Percentiles rank a stretch among this genome's conserved stretches.
Evolutionary conservation across 2,797 vertebrate genomes (phyloP).

Genomic region (Cirrhinus molitorella): DNA sequence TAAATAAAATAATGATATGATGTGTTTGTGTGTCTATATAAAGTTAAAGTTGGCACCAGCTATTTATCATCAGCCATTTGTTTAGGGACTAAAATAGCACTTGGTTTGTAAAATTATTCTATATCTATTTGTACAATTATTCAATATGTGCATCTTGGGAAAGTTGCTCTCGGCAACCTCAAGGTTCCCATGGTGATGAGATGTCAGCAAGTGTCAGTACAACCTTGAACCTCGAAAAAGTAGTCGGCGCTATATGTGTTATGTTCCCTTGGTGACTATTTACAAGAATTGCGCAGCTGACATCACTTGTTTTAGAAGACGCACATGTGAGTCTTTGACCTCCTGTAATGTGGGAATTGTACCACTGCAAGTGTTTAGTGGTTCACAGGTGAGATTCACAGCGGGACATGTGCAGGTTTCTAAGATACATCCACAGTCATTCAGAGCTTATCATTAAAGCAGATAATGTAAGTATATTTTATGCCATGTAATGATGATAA

Average conservation of each 20-base stretch:
- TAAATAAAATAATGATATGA: not conserved
- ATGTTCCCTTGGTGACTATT: slow-evolving; percentile 18
- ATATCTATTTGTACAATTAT: slow-evolving; percentile 34
- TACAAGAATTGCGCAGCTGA: slow-evolving; percentile 29
- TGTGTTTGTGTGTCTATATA: not conserved
- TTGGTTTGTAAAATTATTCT: slow-evolving; percentile 11
- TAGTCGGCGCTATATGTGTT: not conserved
- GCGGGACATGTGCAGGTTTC: not conserved
- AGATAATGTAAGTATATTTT: not conserved
- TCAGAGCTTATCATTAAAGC: not conserved
- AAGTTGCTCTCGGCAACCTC: slow-evolving; percentile 15
- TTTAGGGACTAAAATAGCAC: not conserved
- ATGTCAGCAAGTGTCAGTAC: slow-evolving; percentile 8
- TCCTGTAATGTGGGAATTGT: slow-evolving; percentile 8
- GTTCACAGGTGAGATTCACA: slow-evolving; percentile 27
- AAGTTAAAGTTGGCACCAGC: not conserved
- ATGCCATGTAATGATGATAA: not conserved
- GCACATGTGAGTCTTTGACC: slow-evolving; percentile 15
- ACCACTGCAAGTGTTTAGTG: slow-evolving; percentile 17
- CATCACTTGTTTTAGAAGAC: slow-evolving; percentile 30
- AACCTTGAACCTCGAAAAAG: slow-evolving; percentile 29
- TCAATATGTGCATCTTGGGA: slow-evolving; percentile 8
- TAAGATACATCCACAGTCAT: not conserved
- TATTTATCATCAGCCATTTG: slow-evolving; percentile 2
- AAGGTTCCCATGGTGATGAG: slow-evolving; percentile 23